Conservation (phyloP, 1,140 invertebrate genomes). For the Helicorthomorpha holstii region DNA sequence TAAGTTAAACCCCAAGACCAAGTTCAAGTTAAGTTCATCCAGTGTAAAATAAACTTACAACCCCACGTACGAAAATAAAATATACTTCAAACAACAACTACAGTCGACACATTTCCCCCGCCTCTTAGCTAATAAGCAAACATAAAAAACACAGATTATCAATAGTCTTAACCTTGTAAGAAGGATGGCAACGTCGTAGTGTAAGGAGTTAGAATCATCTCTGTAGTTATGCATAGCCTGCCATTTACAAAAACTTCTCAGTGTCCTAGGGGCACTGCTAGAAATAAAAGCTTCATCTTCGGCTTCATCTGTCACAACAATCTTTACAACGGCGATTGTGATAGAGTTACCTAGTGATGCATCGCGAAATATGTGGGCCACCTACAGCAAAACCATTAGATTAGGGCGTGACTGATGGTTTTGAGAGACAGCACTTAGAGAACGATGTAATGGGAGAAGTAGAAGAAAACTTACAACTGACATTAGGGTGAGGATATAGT, state of each 20-base stretch:
- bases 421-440: no score
- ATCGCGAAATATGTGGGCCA: slow-evolving; percentile 58
- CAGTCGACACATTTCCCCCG: no score
- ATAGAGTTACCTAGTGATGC: slow-evolving; percentile 63
- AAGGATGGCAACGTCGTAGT: slow-evolving; percentile 54
- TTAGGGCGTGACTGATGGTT: no score
- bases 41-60: no score
- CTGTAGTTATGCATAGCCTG: slow-evolving; percentile 37
- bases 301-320: slow-evolving; percentile 33
- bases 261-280: slow-evolving; percentile 35
- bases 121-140: no score
- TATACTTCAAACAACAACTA: no score
- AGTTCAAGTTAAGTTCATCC: no score
- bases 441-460: no score
- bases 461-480: slow-evolving; percentile 40
- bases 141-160: slow-evolving; percentile 6
- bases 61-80: no score
- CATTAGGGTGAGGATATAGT: slow-evolving; percentile 63
- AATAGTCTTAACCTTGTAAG: slow-evolving; percentile 42
- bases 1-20: no score
- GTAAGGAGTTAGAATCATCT: slow-evolving; percentile 29
- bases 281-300: slow-evolving; percentile 14
- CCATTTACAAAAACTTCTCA: slow-evolving; percentile 52
- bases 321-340: slow-evolving; percentile 51
- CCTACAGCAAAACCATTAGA: slow-evolving; percentile 30